A percentile compares a stretch with the other conserved stretches of the same genome.
Evolutionary conservation across 1,140 invertebrate genomes (phyloP).

Genomic region (Hypothenemus hampei): DNA sequence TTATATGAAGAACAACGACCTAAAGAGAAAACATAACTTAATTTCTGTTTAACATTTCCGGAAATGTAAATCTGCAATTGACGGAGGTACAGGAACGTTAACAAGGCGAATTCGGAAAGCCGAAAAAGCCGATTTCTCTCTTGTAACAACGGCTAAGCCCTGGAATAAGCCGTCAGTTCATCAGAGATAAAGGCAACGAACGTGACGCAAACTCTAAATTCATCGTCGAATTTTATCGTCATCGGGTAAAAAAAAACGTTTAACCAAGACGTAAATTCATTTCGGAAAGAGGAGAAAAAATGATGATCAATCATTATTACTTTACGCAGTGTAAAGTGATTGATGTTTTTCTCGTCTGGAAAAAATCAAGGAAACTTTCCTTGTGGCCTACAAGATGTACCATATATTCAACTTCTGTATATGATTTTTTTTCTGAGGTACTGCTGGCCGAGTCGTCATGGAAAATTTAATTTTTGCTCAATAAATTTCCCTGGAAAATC

Average conservation of each 20-base stretch:
- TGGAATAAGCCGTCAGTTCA: conserved; percentile 13
- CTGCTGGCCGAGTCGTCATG: too few relatives aligned
- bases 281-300: too few relatives aligned
- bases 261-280: conserved; percentile 20
- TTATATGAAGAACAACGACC: neutral
- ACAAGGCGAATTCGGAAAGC: conserved; percentile 1
- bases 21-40: too few relatives aligned
- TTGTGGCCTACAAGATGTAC: too few relatives aligned
- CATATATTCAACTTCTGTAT: too few relatives aligned
- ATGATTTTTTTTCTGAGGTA: too few relatives aligned
- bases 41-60: too few relatives aligned
- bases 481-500: too few relatives aligned
- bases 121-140: neutral
- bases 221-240: conserved; percentile 18
- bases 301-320: conserved; percentile 21
- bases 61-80: neutral
- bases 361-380: too few relatives aligned
- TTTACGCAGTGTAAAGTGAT: conserved; percentile 20
- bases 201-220: conserved; percentile 25
- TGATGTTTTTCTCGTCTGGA: too few relatives aligned
- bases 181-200: conserved; percentile 14
- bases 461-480: too few relatives aligned
- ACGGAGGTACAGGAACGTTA: neutral
- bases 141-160: conserved; percentile 2
- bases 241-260: conserved; percentile 16